A percentile compares a stretch with the other conserved stretches of the same genome.
These are phyloP conservation scores for Athetis lepigone DNA, from an alignment of 2,888 invertebrate genomes.

Conservation along the genomic window DNA sequence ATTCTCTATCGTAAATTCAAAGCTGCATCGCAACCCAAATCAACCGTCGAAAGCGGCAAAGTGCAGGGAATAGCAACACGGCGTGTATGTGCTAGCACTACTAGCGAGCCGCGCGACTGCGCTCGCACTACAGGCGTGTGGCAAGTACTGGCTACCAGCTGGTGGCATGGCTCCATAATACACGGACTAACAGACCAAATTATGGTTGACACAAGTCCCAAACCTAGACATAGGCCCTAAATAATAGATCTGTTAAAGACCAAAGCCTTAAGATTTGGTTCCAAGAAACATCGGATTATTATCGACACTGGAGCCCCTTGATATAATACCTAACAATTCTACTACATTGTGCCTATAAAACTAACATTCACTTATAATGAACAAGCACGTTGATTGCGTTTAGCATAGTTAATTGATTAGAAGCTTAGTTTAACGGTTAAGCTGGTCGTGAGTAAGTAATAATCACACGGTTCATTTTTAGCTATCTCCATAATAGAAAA, in stretches of 20 bases:
- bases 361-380: slow-evolving; percentile 11
- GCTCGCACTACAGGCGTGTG: slow-evolving; percentile 18
- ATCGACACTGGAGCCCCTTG: not conserved
- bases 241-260: too few species aligned
- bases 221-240: too few species aligned
- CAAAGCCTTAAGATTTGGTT: too few species aligned
- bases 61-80: slow-evolving; percentile 26
- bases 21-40: slow-evolving; percentile 23
- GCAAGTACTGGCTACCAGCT: slow-evolving; percentile 37
- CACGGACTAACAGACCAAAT: too few species aligned
- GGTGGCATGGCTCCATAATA: too few species aligned
- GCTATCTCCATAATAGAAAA: slow-evolving; percentile 4
- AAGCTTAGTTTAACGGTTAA: slow-evolving; percentile 3
- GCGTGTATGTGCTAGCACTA: slow-evolving; percentile 5
- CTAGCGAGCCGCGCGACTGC: not conserved
- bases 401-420: slow-evolving; percentile 30
- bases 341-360: too few species aligned
- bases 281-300: too few species aligned
- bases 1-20: not conserved
- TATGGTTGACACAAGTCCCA: too few species aligned
- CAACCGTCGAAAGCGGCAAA: slow-evolving; percentile 1
- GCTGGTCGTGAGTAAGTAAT: not conserved
- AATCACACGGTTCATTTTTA: not conserved
- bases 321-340: too few species aligned
- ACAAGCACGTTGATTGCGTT: slow-evolving; percentile 1